Evolutionary conservation across 1,140 invertebrate genomes (phyloP), one percentile per base, ranked within the genome.

Genomic region (Lucilia cuprina): DNA sequence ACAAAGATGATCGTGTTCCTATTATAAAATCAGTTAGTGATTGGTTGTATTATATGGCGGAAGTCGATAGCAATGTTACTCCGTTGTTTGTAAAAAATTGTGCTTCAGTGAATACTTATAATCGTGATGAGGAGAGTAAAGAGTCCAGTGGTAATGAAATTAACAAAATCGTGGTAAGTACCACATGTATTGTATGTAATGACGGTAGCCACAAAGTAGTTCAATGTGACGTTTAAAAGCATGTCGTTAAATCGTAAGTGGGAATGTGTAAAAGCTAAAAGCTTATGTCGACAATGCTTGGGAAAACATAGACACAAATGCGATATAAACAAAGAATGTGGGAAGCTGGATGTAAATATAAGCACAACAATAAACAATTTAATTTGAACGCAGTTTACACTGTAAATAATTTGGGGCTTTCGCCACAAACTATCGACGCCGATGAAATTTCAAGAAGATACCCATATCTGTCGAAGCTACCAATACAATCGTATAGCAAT

Each of bases 241-340:
- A 14, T 50, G 30, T 25, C n/a, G 17, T 60, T 78, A 17, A 35
- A 78, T 17, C 10, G 3, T 3, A 84, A 78, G 41, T 84, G 74
- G 74, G 30, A 77, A 8, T 14, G 55, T 17, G 74, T 84, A 8
- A 84, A 78, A 34, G 17, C 77, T 50, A 50, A 77, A n/a, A 78
- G 35, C 3, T n/a, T 84, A 47, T 84, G 83, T 60, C 49, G 83
- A 13, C 49, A 50, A 21, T 83, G 82, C 19, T 41, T 82, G 35
- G 47, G 35, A 41, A 19, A 3, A 47, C 82, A 83, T 47, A 10
- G 34, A 34, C 14, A 30, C 12, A 83, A 83, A 74, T 83, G 82
- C 10, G 35, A n/a, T 41, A 25, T 55, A 5, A 78, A 30, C 9
- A 84, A 84, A 55, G 74, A 50, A 17, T 84, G 83, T 34, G 83